Evolutionary conservation across 1,140 invertebrate species (phyloP).

Genomic region (Drosophila repleta): DNA sequence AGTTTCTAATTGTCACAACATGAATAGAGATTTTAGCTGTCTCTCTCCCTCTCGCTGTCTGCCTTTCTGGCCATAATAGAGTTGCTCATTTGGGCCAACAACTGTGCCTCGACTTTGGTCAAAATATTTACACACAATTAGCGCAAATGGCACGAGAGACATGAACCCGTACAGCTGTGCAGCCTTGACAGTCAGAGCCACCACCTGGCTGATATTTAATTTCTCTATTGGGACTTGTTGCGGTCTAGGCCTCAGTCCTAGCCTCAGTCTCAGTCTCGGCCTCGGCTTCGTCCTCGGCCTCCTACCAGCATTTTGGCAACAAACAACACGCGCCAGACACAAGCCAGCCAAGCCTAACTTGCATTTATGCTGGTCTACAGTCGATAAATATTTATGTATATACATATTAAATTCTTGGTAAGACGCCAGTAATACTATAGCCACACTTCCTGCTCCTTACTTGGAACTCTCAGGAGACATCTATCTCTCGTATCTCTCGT

Average conservation of each 20-base stretch:
- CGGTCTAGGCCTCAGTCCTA: constrained; percentile 9
- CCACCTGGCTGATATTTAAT: constrained; percentile 52
- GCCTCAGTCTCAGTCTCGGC: background rate
- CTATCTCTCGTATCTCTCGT: background rate
- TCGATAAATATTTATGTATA: constrained; percentile 8
- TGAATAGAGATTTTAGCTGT: constrained; percentile 12
- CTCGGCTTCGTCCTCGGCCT: background rate
- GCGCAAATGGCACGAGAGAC: constrained; percentile 71
- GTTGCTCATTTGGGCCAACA: constrained; percentile 28
- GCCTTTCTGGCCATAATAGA: constrained; percentile 20
- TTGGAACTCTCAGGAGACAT: constrained; percentile 20
- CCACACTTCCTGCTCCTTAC: constrained; percentile 32
- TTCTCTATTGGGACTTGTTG: constrained; percentile 60
- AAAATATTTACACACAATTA: constrained; percentile 81
- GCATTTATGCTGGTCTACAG: constrained; percentile 51
- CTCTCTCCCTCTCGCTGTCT: background rate
- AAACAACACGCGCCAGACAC: constrained; percentile 62
- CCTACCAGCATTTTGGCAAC: constrained; percentile 53
- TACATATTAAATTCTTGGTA: constrained; percentile 46
- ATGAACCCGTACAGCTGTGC: background rate
- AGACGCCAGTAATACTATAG: constrained; percentile 10
- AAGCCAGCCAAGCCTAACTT: constrained; percentile 20
- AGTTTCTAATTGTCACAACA: constrained; percentile 75
- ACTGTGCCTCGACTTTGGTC: constrained; percentile 33
- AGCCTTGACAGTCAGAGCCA: background rate